These are phyloP conservation scores for Drosophila parthenogenetica DNA, from an alignment of 2,888 invertebrate genomes.

Conservation along the genomic window DNA sequence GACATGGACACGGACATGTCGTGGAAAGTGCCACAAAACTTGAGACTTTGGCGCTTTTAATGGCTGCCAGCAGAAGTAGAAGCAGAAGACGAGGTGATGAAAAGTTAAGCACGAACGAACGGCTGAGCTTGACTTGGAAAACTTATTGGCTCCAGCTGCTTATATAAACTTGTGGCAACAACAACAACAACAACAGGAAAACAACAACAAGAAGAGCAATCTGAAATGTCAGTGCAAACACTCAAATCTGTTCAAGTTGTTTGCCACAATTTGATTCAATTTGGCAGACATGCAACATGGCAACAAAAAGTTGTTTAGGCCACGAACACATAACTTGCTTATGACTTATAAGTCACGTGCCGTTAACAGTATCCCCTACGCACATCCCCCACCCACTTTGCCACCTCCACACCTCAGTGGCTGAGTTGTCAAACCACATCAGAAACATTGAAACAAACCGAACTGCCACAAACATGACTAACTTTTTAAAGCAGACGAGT, in stretches of 20 bases:
- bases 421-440: slow-evolving; percentile 71
- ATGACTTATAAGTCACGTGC: slow-evolving; percentile 73
- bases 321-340: slow-evolving; percentile 67
- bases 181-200: slow-evolving; percentile 17
- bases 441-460: slow-evolving; percentile 53
- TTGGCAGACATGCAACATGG: slow-evolving; percentile 65
- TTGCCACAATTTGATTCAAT: slow-evolving; percentile 75
- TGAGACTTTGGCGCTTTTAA: slow-evolving; percentile 34
- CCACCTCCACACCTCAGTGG: slow-evolving; percentile 1
- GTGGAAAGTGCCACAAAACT: slow-evolving; percentile 42
- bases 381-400: neutral
- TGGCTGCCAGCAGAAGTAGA: slow-evolving; percentile 3
- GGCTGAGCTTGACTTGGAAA: slow-evolving; percentile 42
- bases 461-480: slow-evolving; percentile 57
- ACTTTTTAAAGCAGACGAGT: slow-evolving; percentile 47
- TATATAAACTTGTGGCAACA: slow-evolving; percentile 49
- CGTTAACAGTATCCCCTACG: neutral
- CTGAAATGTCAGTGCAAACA: slow-evolving; percentile 33
- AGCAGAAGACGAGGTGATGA: slow-evolving; percentile 27
- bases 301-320: slow-evolving; percentile 59
- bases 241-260: slow-evolving; percentile 73
- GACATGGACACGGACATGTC: slow-evolving; percentile 35
- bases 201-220: slow-evolving; percentile 16
- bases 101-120: slow-evolving; percentile 46
- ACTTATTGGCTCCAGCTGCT: slow-evolving; percentile 53